Evolutionary conservation across 2,888 invertebrate species (phyloP), one percentile per base, ranked within the genome.

Genomic region (Chymomyza procnemis): DNA sequence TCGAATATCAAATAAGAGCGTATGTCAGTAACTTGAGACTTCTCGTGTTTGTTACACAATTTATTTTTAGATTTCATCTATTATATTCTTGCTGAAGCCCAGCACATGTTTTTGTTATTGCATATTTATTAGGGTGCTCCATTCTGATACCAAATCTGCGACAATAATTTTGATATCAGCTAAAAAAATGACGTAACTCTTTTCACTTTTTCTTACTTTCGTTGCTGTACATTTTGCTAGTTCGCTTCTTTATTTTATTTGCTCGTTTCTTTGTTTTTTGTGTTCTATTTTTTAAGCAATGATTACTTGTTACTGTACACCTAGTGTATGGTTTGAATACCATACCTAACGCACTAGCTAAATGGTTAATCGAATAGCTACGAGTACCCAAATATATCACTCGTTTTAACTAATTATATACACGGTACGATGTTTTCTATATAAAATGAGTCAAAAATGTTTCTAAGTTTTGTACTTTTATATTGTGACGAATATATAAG

Each of bases 71-170:
- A n/a, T n/a, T n/a, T n/a, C n/a, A n/a, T n/a, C n/a, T n/a, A n/a
- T n/a, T n/a, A n/a, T n/a, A n/a, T n/a, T n/a, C n/a, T n/a, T n/a
- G n/a, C n/a, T n/a, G n/a, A n/a, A n/a, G n/a, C n/a, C n/a, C n/a
- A n/a, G n/a, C n/a, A n/a, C n/a, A 62, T 22, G 41, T 48, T 14
- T 14, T 12, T 30, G 64, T 69, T 60, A 12, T 50, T 50, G 50
- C n/a, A 6, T 66, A 57, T 59, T 61, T 69, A 70, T 78, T 76
- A 84, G 89, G 90, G 90, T 89, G 87, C 69, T 83, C 78, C 66
- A 89, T 90, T 90, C 90, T 87, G 88, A 88, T 90, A 88, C 90
- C 90, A 90, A 90, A 90, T 90, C 90, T 90, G 90, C 90, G 85
- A 84, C 75, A 84, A 90, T 81, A 85, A 80, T 76, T 88, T 90